Evolutionary conservation across 2,113 vertebrate species (phyloP), one percentile per base, ranked within the genome.

Genomic region (Heptranchias perlo): DNA sequence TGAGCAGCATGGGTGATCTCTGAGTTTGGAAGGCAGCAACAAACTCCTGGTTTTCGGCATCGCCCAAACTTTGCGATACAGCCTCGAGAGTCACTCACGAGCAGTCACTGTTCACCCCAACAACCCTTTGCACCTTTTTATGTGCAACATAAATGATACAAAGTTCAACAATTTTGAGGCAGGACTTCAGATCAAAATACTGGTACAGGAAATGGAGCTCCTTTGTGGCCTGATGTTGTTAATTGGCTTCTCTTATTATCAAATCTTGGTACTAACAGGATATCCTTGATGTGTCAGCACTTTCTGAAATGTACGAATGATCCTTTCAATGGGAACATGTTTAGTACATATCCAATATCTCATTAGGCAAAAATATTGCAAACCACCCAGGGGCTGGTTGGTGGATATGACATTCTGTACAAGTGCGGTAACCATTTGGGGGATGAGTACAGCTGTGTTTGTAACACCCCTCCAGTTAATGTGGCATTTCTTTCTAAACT

Each of bases 241-340:
- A 98, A 99, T 99, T 99, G 98, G 98, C 98, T 98, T 98, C 98
- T 98, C 98, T 98, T 98, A 98, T 97, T 98, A 97, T 98, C 97
- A 98, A 98, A 98, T 98, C 97, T 97, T 97, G 98, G 98, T 98
- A 97, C 98, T 98, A 98, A 98, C 98, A 97, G 98, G 97, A 97
- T 98, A 98, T 98, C 98, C 98, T 99, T 99, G 99, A 98, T 98
- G 98, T 98, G 98, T 98, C 98, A 98, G 98, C 98, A 98, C 98
- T 97, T 93, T 98, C 98, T 97, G 97, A 98, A 98, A 98, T 97
- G 98, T 97, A 98, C 98, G 98, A 98, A 98, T 97, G 97, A 97
- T 97, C 97, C 97, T 97, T 98, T 98, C 97, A 98, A 97, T 97
- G 98, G 97, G 97, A 97, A 98, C 97, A 96, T 98, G 97, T 98